Conservation (phyloP, 2,797 vertebrate species). For the Micrastur ruficollis region DNA sequence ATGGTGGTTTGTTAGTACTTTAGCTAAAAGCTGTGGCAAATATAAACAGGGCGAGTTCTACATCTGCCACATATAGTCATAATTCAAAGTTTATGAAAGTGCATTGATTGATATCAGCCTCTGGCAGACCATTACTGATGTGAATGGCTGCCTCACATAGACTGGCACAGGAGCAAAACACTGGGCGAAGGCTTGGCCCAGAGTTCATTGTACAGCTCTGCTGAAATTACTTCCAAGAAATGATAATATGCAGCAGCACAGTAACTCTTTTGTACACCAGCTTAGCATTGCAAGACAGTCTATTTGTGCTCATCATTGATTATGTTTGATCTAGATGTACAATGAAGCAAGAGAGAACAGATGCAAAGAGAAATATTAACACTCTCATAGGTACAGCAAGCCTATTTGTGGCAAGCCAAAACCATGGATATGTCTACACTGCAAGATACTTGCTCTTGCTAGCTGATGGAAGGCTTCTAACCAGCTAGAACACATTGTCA, state of each 20-base stretch:
- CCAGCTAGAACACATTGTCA: accelerated
- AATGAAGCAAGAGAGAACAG: background rate
- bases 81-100: background rate
- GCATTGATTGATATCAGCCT: background rate
- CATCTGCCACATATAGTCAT: accelerated
- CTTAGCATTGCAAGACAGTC: background rate
- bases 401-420: background rate
- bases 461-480: background rate
- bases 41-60: background rate
- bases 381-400: background rate
- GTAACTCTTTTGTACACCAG: background rate
- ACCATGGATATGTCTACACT: background rate
- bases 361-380: background rate
- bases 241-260: background rate
- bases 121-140: background rate
- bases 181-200: background rate
- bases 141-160: background rate
- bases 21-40: background rate
- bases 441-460: background rate
- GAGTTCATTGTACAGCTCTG: background rate
- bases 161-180: background rate
- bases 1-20: background rate
- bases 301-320: background rate
- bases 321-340: background rate
- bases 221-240: background rate